A percentile compares a stretch with the other conserved stretches of the same genome.
Conservation (phyloP, 2,888 invertebrate species). For the Mythimna albipuncta region DNA sequence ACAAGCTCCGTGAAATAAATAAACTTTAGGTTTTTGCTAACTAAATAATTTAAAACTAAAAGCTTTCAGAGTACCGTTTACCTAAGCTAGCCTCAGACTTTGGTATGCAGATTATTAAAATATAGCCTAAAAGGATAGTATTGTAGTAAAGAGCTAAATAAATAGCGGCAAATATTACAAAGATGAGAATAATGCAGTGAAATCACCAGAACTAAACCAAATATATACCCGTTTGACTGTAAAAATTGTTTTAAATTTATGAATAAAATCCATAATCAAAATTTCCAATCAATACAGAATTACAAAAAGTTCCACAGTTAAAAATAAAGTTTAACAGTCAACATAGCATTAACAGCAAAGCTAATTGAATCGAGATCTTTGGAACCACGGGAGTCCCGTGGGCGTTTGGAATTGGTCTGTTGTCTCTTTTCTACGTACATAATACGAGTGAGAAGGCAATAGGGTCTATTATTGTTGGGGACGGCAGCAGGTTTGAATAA, state of each 20-base stretch:
- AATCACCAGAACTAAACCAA: not conserved
- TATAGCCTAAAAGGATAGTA: slow-evolving; percentile 31
- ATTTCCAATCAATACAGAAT: slow-evolving; percentile 42
- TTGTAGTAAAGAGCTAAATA: slow-evolving; percentile 29
- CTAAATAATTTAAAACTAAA: not conserved
- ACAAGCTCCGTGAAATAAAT: not conserved
- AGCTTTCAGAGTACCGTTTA: slow-evolving; percentile 2
- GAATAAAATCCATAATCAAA: not conserved
- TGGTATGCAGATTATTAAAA: slow-evolving; percentile 24
- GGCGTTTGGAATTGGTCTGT: slow-evolving; percentile 73
- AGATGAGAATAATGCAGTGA: not conserved
- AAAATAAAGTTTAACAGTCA: slow-evolving; percentile 55
- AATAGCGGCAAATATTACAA: slow-evolving; percentile 4
- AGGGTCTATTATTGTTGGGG: slow-evolving; percentile 68
- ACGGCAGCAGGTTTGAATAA: slow-evolving; percentile 69
- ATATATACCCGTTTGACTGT: not conserved
- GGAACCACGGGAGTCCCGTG: slow-evolving; percentile 80
- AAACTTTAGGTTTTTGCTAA: not conserved
- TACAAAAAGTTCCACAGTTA: slow-evolving; percentile 25
- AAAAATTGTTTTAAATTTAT: not conserved
- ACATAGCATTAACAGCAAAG: slow-evolving; percentile 70
- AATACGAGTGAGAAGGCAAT: slow-evolving; percentile 65
- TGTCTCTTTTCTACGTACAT: slow-evolving; percentile 66
- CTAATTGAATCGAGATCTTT: slow-evolving; percentile 84
- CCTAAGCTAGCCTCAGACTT: not conserved